phyloP scores from a whole-genome alignment of 2,888 invertebrate species.

The Aricia artaxerxes region DNA sequence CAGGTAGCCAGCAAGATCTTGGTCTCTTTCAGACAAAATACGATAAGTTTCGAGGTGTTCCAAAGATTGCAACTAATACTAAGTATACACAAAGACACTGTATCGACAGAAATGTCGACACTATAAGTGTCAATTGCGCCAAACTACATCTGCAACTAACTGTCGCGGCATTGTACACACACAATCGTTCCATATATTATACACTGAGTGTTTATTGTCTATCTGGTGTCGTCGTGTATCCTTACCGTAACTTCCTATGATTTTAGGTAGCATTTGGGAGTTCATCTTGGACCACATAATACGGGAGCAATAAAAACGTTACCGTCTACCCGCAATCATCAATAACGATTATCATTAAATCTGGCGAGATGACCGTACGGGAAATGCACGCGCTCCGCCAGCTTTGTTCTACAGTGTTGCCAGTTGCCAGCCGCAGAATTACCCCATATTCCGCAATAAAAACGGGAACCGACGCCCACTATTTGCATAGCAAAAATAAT shows the following conservation, averaged over 20 bases:
- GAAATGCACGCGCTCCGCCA: slow-evolving; percentile 52
- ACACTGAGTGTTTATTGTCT: too few relatives aligned
- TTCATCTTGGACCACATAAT: slow-evolving; percentile 44
- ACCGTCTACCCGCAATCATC: slow-evolving; percentile 69
- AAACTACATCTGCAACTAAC: too few relatives aligned
- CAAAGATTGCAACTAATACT: too few relatives aligned
- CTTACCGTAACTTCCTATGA: not conserved
- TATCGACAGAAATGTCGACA: too few relatives aligned
- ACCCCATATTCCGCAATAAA: slow-evolving; percentile 28
- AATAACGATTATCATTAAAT: slow-evolving; percentile 76
- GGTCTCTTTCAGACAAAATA: too few relatives aligned
- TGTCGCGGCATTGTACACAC: too few relatives aligned
- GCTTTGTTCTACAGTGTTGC: slow-evolving; percentile 34
- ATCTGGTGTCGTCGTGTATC: too few relatives aligned
- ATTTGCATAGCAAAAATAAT: not conserved
- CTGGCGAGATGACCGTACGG: slow-evolving; percentile 58
- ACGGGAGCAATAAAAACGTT: slow-evolving; percentile 63
- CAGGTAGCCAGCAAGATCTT: too few relatives aligned
- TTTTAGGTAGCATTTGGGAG: not conserved
- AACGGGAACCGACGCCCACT: not conserved
- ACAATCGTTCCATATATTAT: too few relatives aligned
- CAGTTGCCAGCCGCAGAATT: slow-evolving; percentile 24
- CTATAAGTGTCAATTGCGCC: too few relatives aligned
- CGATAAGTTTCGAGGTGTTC: too few relatives aligned
- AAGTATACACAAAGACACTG: too few relatives aligned